A percentile compares a stretch with the other conserved stretches of the same genome.
Conservation (phyloP, 1,140 invertebrate species). For the Eueides isabella region DNA sequence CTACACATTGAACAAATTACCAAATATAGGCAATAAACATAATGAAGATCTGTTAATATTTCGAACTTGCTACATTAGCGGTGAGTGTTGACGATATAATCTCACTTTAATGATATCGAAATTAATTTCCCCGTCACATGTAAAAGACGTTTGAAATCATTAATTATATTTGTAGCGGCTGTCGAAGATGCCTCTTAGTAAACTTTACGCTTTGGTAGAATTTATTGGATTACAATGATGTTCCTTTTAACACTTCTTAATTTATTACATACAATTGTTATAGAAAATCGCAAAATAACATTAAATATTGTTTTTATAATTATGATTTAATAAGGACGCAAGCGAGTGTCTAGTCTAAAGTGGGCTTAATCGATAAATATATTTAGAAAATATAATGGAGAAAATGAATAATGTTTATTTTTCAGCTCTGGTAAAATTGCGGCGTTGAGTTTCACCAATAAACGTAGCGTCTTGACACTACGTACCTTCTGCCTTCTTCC, state of each 20-base stretch:
- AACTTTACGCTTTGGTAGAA: slow-evolving; percentile 46
- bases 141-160: slow-evolving; percentile 55
- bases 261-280: background rate
- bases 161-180: slow-evolving; percentile 66
- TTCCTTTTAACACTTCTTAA: background rate
- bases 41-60: slow-evolving; percentile 4
- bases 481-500: no score
- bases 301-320: no score
- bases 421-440: no score
- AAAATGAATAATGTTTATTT: no score
- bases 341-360: no score
- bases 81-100: slow-evolving; percentile 31
- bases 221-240: slow-evolving; percentile 38
- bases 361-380: no score
- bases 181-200: slow-evolving; percentile 56
- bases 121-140: slow-evolving; percentile 45
- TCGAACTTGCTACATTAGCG: background rate
- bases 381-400: no score
- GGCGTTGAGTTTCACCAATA: no score
- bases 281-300: no score
- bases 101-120: slow-evolving; percentile 33
- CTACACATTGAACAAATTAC: background rate
- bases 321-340: no score
- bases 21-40: background rate
- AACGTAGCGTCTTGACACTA: no score